phyloP scores from a whole-genome alignment of 2,888 invertebrate species.

The Lymantria dispar region DNA sequence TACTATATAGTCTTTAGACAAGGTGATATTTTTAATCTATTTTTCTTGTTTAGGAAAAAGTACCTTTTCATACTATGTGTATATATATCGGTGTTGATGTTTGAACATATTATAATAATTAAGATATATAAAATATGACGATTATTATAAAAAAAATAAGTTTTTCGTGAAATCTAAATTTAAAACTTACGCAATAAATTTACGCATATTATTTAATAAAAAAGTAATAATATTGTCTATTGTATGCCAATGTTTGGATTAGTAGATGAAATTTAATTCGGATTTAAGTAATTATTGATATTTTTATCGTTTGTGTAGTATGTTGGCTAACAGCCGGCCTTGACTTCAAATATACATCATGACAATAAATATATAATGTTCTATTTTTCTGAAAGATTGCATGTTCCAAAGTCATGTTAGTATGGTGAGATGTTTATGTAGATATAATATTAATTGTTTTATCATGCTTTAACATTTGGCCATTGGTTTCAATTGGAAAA shows the following conservation, averaged over 20 bases:
- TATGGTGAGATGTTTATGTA: slow-evolving; percentile 2
- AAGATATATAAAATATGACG: slow-evolving; percentile 42
- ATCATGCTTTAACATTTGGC: slow-evolving; percentile 21
- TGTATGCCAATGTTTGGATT: slow-evolving; percentile 31
- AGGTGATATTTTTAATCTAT: slow-evolving; percentile 76
- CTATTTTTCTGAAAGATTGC: slow-evolving; percentile 60
- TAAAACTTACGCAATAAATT: slow-evolving; percentile 41
- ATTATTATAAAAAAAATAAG: slow-evolving; percentile 21
- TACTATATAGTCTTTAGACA: slow-evolving; percentile 67
- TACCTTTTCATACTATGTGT: slow-evolving; percentile 62
- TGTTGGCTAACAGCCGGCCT: slow-evolving; percentile 29
- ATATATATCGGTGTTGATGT: slow-evolving; percentile 65
- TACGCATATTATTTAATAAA: slow-evolving; percentile 13
- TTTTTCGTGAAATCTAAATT: slow-evolving; percentile 29
- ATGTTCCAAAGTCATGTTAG: slow-evolving; percentile 22
- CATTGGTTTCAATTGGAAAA: slow-evolving; percentile 21
- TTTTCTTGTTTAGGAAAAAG: slow-evolving; percentile 57
- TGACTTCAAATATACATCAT: slow-evolving; percentile 61
- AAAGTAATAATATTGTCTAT: slow-evolving; percentile 12
- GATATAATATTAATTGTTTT: slow-evolving; percentile 15
- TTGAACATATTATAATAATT: slow-evolving; percentile 57
- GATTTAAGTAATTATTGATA: slow-evolving; percentile 30
- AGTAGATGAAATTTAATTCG: slow-evolving; percentile 28
- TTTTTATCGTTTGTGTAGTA: slow-evolving; percentile 26
- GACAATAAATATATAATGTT: slow-evolving; percentile 72